Evolutionary conservation across 2,797 vertebrate species (phyloP).

Genomic region (Coendou prehensilis): DNA sequence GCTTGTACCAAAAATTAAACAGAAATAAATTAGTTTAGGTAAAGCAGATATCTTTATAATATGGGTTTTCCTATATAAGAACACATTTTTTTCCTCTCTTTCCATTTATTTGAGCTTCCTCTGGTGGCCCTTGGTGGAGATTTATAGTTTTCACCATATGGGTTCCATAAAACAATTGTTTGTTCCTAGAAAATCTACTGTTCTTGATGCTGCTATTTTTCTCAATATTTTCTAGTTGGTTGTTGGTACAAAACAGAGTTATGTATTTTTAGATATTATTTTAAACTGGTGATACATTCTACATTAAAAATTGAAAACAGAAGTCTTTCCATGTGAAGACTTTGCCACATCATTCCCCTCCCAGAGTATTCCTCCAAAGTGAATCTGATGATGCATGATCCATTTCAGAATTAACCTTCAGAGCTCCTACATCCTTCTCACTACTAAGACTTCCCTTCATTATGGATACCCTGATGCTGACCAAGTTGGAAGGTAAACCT

Average conservation of each 20-base stretch:
- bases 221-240: not conserved
- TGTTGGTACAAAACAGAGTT: constrained; percentile 22
- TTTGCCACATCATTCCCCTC: constrained; percentile 34
- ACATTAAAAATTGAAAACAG: constrained; percentile 50
- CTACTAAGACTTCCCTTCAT: constrained; percentile 75
- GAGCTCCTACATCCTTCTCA: constrained; percentile 33
- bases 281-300: constrained; percentile 47
- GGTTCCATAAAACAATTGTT: not conserved
- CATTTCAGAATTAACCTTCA: constrained; percentile 45
- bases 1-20: constrained; percentile 60
- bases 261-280: constrained; percentile 46
- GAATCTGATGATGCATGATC: constrained; percentile 41
- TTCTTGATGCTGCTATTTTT: constrained; percentile 55
- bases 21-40: constrained; percentile 67
- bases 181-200: constrained; percentile 62
- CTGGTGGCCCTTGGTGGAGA: not conserved
- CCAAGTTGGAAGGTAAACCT: constrained; percentile 81
- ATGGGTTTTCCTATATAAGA: constrained; percentile 25
- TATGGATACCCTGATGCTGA: constrained; percentile 80
- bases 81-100: not conserved
- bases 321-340: constrained; percentile 61
- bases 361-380: constrained; percentile 41
- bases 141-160: constrained; percentile 4
- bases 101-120: not conserved
- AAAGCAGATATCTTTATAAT: not conserved